These are phyloP conservation scores for Danio choprae DNA, from an alignment of 2,797 vertebrate species.

Conservation along the genomic window DNA sequence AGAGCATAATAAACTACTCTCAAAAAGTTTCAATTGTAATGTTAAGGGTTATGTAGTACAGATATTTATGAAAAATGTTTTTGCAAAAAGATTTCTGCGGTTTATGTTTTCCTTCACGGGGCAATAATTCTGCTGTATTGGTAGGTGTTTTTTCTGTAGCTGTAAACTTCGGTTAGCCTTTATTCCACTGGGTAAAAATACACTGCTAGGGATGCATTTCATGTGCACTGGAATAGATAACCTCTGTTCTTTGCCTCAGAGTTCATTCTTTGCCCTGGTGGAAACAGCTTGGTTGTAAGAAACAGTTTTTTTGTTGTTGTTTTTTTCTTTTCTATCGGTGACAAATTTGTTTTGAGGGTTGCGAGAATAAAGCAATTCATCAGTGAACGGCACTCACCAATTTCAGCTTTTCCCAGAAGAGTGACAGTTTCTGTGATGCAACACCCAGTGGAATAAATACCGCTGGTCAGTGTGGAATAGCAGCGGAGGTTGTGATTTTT, in stretches of 20 bases:
- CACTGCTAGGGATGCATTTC: background rate
- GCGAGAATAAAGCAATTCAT: constrained; percentile 55
- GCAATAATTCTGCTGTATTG: background rate
- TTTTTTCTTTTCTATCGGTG: background rate
- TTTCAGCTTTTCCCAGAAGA: constrained; percentile 51
- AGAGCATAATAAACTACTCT: background rate
- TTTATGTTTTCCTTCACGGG: background rate
- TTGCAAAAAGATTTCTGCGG: background rate
- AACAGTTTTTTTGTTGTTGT: background rate
- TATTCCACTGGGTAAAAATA: constrained; percentile 12
- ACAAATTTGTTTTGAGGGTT: constrained; percentile 48
- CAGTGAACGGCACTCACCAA: constrained; percentile 40
- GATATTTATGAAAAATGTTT: background rate
- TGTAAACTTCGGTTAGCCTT: constrained; percentile 3
- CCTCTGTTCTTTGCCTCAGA: background rate
- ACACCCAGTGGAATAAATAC: constrained; percentile 33
- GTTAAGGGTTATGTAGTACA: background rate
- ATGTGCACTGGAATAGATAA: constrained; percentile 27
- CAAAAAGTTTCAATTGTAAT: too few species aligned
- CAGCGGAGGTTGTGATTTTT: constrained; percentile 27
- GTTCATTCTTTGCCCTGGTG: constrained; percentile 22
- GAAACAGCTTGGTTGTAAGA: constrained; percentile 23
- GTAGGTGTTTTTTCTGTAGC: constrained; percentile 18
- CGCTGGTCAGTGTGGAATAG: constrained; percentile 30
- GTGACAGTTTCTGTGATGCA: constrained; percentile 37